A percentile compares a stretch with the other conserved stretches of the same genome.
phyloP scores from a whole-genome alignment of 2,113 vertebrate genomes.

The Panthera uncia region DNA sequence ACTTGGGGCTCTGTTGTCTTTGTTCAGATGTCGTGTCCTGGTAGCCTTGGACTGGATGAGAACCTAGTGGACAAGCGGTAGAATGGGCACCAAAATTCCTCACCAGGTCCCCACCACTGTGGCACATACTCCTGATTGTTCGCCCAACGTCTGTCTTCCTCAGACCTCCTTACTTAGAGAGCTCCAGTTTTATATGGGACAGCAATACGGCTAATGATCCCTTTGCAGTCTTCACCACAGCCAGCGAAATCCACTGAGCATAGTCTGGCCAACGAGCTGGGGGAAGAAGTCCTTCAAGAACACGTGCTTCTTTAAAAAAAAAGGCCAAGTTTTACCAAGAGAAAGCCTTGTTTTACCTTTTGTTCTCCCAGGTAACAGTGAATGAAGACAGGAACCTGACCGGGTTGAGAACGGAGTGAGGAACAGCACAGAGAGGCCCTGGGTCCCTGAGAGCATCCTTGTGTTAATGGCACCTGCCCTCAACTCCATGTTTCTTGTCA shows the following conservation, averaged over 20 bases:
- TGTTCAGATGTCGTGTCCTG: neutral
- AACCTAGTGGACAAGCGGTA: neutral
- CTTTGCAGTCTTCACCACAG: neutral
- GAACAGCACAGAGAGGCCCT: neutral
- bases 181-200: accelerated
- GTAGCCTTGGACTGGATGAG: neutral
- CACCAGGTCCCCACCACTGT: neutral
- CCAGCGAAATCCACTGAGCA: neutral
- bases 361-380: neutral
- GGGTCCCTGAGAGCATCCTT: neutral
- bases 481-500: neutral
- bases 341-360: neutral
- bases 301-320: neutral
- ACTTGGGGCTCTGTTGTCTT: neutral
- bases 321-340: neutral
- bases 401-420: neutral
- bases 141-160: neutral
- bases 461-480: neutral
- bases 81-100: neutral
- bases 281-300: neutral
- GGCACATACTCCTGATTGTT: neutral
- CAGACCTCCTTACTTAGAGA: neutral
- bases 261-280: neutral
- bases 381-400: neutral
- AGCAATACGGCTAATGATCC: neutral